Evolutionary conservation across 2,888 invertebrate species (phyloP).

Genomic region (Ariolimax columbianus): DNA sequence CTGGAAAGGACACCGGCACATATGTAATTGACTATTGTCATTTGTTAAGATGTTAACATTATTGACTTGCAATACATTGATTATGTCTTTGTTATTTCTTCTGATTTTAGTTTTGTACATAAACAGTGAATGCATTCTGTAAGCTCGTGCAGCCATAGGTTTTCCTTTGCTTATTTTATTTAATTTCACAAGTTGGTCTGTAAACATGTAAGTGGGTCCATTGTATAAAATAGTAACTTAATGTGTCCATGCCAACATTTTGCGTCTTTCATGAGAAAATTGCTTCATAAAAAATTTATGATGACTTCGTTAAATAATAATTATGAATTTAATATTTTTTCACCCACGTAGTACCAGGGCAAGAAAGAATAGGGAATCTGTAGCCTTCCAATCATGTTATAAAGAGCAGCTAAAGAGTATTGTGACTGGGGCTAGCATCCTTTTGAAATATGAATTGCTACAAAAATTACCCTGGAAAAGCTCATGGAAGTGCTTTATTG

Average conservation of each 20-base stretch:
- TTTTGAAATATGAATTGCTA: too few relatives aligned
- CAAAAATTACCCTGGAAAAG: too few relatives aligned
- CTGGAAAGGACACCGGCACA: neutral
- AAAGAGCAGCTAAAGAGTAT: too few relatives aligned
- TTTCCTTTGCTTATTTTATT: neutral
- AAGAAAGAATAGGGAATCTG: too few relatives aligned
- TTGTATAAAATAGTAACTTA: neutral
- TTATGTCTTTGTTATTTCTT: neutral
- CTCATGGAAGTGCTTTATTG: too few relatives aligned
- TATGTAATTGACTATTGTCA: neutral
- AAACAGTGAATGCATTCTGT: neutral
- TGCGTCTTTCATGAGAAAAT: neutral
- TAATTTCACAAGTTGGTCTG: neutral
- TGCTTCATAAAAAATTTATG: neutral
- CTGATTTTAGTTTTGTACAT: neutral
- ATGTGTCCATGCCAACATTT: neutral
- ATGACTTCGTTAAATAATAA: neutral
- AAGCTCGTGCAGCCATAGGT: neutral
- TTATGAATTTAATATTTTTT: too few relatives aligned
- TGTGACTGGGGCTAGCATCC: too few relatives aligned
- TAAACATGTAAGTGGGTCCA: neutral
- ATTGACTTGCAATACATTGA: neutral
- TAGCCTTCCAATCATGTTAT: too few relatives aligned
- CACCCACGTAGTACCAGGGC: too few relatives aligned
- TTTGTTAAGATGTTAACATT: neutral